phyloP scores from a whole-genome alignment of 2,113 vertebrate genomes.

The Daubentonia madagascariensis region DNA sequence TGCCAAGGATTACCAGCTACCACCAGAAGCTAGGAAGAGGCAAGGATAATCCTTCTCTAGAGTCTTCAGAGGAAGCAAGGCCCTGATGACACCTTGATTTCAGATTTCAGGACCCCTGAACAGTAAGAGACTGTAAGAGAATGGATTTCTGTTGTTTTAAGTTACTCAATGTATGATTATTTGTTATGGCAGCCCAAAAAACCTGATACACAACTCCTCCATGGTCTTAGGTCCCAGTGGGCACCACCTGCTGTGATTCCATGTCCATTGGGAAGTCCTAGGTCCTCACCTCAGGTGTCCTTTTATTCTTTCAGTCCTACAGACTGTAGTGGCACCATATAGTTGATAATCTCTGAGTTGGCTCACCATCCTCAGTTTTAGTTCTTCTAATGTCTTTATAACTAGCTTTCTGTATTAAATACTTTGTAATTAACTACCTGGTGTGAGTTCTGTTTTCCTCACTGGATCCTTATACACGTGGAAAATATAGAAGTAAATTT shows the following conservation, averaged over 20 bases:
- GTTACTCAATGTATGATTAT: background rate
- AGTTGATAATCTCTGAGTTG: background rate
- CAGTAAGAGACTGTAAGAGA: background rate
- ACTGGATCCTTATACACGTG: background rate
- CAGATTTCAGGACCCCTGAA: background rate
- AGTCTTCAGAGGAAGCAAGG: background rate
- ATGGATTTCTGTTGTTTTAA: background rate
- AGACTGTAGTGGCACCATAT: background rate
- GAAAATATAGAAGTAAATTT: background rate
- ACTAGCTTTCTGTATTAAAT: background rate
- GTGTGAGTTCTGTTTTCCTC: background rate
- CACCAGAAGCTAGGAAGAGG: background rate
- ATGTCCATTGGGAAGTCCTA: background rate
- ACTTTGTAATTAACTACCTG: background rate
- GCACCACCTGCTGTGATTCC: background rate
- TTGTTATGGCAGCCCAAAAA: background rate
- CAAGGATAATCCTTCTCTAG: background rate
- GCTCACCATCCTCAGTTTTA: background rate
- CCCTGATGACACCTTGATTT: background rate
- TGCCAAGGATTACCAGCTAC: background rate
- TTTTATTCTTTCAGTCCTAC: background rate
- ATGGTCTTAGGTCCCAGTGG: background rate
- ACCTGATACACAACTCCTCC: background rate
- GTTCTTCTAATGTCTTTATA: background rate
- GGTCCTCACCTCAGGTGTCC: background rate